Evolutionary conservation across 1,140 invertebrate species (phyloP).

Genomic region (Euwallacea similis): DNA sequence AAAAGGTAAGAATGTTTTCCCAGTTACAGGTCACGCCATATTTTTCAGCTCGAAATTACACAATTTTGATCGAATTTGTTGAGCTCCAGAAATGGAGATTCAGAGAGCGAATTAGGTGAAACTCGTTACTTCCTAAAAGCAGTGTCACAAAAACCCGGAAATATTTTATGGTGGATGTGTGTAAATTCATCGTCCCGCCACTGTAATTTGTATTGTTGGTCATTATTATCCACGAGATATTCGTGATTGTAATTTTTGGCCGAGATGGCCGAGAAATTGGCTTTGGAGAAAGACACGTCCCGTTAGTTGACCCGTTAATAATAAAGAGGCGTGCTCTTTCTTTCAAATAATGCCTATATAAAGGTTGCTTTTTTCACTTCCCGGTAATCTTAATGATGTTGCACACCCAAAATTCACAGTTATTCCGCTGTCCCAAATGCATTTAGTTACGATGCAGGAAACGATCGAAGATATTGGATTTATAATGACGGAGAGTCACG

Average conservation of each 20-base stretch:
- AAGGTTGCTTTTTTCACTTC: constrained; percentile 30
- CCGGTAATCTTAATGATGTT: constrained; percentile 25
- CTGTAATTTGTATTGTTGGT: constrained; percentile 21
- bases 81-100: too few relatives aligned
- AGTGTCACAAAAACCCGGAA: too few relatives aligned
- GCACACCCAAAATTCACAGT: constrained; percentile 35
- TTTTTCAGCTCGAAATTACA: too few relatives aligned
- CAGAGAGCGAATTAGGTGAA: too few relatives aligned
- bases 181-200: constrained; percentile 16
- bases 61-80: too few relatives aligned
- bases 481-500: constrained; percentile 4
- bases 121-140: too few relatives aligned
- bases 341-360: constrained; percentile 30
- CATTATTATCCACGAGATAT: constrained; percentile 23
- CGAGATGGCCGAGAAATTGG: constrained; percentile 34
- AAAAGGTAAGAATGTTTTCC: too few relatives aligned
- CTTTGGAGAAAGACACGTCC: constrained; percentile 28
- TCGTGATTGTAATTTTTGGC: constrained; percentile 37
- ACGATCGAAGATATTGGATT: constrained; percentile 8
- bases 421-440: constrained; percentile 27
- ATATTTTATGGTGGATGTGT: too few relatives aligned
- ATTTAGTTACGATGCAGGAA: constrained; percentile 26
- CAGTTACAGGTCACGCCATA: too few relatives aligned
- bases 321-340: constrained; percentile 26
- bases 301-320: constrained; percentile 34